Percentiles rank a stretch among this genome's conserved stretches.
Evolutionary conservation across 1,140 invertebrate species (phyloP).

Genomic region (Eupeodes corollae): DNA sequence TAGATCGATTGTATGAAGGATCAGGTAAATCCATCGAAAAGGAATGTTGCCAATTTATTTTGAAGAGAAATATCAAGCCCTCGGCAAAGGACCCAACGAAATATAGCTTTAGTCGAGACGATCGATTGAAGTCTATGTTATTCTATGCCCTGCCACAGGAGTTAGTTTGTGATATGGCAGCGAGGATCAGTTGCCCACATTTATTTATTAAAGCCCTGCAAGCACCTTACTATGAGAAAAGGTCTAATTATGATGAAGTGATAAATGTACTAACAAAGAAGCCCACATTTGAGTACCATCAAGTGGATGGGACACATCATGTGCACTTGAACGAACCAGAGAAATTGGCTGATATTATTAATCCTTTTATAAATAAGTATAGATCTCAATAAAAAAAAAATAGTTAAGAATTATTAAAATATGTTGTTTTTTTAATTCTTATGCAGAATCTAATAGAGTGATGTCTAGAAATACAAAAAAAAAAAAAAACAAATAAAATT

Average conservation of each 20-base stretch:
- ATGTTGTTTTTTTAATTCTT: too few relatives aligned
- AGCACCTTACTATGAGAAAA: slow-evolving; percentile 43
- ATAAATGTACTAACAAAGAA: slow-evolving; percentile 43
- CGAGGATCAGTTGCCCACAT: slow-evolving; percentile 43
- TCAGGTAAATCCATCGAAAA: slow-evolving; percentile 41
- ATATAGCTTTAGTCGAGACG: slow-evolving; percentile 50
- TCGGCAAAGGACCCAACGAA: slow-evolving; percentile 45
- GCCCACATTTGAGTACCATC: slow-evolving; percentile 46
- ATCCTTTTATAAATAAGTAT: slow-evolving; percentile 47
- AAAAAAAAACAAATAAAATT: too few relatives aligned
- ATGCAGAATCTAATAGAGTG: too few relatives aligned
- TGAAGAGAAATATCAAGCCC: slow-evolving; percentile 44
- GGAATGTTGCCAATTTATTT: slow-evolving; percentile 43
- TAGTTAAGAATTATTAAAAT: too few relatives aligned
- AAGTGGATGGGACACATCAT: slow-evolving; percentile 61
- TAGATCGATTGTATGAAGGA: slow-evolving; percentile 41
- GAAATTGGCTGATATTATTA: slow-evolving; percentile 43
- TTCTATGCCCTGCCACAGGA: slow-evolving; percentile 40
- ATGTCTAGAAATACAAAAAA: too few relatives aligned
- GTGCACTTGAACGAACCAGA: slow-evolving; percentile 59
- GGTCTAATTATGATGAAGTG: slow-evolving; percentile 43
- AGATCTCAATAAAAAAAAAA: slow-evolving; percentile 4
- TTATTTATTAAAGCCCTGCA: slow-evolving; percentile 48
- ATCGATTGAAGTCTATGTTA: slow-evolving; percentile 41
- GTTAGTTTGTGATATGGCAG: slow-evolving; percentile 40